Evolutionary conservation across 2,113 vertebrate species (phyloP).

Genomic region (Paramisgurnus dabryanus): DNA sequence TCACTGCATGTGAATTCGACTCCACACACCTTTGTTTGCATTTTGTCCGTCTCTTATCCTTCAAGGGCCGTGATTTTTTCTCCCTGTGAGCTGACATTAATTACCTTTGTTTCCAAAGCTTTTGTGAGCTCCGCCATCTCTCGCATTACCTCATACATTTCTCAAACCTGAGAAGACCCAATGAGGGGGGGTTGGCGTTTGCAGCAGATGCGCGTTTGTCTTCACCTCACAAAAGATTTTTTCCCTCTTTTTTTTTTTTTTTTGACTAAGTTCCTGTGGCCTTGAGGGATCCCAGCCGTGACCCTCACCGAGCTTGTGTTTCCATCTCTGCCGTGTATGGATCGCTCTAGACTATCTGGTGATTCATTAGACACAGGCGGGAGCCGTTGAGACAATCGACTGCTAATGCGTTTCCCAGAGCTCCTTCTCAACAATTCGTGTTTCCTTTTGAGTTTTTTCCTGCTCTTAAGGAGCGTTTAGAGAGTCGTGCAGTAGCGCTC

Average conservation of each 20-base stretch:
- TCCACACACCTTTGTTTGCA: no score
- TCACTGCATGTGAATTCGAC: background rate
- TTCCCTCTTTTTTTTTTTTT: conserved; percentile 42
- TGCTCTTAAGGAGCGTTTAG: conserved; percentile 35
- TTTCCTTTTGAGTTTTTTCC: background rate
- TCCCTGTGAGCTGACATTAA: conserved; percentile 50
- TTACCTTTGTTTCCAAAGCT: conserved; percentile 59
- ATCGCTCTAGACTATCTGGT: conserved; percentile 49
- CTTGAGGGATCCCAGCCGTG: conserved; percentile 54
- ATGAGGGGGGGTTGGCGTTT: conserved; percentile 40
- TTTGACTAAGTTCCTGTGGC: conserved; percentile 52
- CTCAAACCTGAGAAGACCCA: conserved; percentile 56
- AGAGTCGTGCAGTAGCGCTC: conserved; percentile 27
- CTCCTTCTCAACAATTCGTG: conserved; percentile 34
- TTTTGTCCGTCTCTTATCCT: background rate
- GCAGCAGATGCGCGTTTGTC: conserved; percentile 69
- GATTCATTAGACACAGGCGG: conserved; percentile 60
- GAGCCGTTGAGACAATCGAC: conserved; percentile 57
- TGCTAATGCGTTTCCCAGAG: conserved; percentile 65
- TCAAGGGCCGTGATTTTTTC: conserved; percentile 5
- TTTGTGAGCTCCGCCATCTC: conserved; percentile 49
- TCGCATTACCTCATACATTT: conserved; percentile 60
- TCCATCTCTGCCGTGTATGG: conserved; percentile 53
- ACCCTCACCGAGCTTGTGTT: conserved; percentile 56
- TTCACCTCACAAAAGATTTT: conserved; percentile 51